Conservation (phyloP, 1,140 invertebrate species). For the Lepidurus packardi region DNA sequence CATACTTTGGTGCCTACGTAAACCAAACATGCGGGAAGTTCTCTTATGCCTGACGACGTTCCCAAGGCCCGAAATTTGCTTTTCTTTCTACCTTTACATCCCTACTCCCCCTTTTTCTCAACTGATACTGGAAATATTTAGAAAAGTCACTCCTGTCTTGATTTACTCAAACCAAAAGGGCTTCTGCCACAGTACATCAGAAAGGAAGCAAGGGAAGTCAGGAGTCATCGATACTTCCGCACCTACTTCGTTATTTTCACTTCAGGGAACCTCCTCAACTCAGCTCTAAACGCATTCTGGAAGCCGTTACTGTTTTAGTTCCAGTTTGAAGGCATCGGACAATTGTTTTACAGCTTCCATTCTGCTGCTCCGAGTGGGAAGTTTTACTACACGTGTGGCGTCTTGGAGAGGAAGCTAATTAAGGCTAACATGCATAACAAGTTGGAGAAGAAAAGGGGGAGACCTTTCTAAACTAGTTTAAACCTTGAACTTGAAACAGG, state of each 20-base stretch:
- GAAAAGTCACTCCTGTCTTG: not conserved
- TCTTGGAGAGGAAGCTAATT: not conserved
- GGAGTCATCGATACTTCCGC: conserved; percentile 4
- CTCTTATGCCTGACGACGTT: not conserved
- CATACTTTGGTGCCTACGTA: not conserved
- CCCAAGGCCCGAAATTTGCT: not conserved
- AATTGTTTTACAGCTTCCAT: not conserved
- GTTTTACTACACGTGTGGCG: not conserved
- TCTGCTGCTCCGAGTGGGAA: not conserved
- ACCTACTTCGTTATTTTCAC: not conserved
- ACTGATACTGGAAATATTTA: not conserved
- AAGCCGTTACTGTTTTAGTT: not conserved
- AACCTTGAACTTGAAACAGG: not conserved
- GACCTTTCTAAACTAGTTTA: not conserved
- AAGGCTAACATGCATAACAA: not conserved
- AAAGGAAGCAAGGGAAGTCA: conserved; percentile 1
- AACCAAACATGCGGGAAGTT: not conserved
- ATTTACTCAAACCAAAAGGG: not conserved
- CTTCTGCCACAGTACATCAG: not conserved
- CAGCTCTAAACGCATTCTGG: not conserved
- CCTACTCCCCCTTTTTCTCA: not conserved
- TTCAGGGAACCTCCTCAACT: not conserved
- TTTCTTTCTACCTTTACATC: not conserved
- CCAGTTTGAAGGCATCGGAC: not conserved
- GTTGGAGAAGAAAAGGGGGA: not conserved